Evolutionary conservation across 53 echinoderm and acorn worm species (phyloP), one percentile per base, ranked within the genome.

Genomic region (Temnopleurus reevesii): DNA sequence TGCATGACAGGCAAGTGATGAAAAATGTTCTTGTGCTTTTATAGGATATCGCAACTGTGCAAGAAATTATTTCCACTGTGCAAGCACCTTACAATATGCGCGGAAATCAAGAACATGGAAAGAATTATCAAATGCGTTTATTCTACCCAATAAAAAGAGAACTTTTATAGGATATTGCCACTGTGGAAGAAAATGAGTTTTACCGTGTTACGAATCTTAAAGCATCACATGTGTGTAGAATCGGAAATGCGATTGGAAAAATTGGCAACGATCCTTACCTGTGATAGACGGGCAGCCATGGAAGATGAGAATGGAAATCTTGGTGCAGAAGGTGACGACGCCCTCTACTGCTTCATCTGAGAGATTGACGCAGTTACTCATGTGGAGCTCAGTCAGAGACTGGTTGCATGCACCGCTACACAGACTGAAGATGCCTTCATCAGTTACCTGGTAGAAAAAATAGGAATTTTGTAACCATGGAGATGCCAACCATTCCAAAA

Each of bases 231-330:
- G 8, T 0, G 13, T 12, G 13, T 47, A 9, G 3, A 0, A 47
- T 47, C 47, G 9, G 47, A 2, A 12, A 47, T 47, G 47, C 10
- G 13, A 17, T 8, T 0, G 13, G 19, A 21, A 3, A 12, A 30
- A 26, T 29, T 27, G 8, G 60, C 2, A 12, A 30, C 28, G 36
- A 27, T 7, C 23, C 91, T 30, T 53, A 99, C 99, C 99, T 88
- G 99, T 99, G 8, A 96, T 99, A n/a, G 90, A 92, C 5, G 99
- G 99, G 54, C 99, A 99, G 26, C 99, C 99, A 86, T 99, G 94
- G 83, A 97, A 99, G n/a, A 99, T 30, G 21, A 99, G 90, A 43
- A 96, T 96, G 46, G 91, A 36, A 49, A 99, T 82, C 27, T 89
- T 58, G 12, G 99, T 96, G 76, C 96, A 99, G 91, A 94, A 99